Evolutionary conservation across 2,888 invertebrate genomes (phyloP), one percentile per base, ranked within the genome.

Genomic region (Schizotus pectinicornis): DNA sequence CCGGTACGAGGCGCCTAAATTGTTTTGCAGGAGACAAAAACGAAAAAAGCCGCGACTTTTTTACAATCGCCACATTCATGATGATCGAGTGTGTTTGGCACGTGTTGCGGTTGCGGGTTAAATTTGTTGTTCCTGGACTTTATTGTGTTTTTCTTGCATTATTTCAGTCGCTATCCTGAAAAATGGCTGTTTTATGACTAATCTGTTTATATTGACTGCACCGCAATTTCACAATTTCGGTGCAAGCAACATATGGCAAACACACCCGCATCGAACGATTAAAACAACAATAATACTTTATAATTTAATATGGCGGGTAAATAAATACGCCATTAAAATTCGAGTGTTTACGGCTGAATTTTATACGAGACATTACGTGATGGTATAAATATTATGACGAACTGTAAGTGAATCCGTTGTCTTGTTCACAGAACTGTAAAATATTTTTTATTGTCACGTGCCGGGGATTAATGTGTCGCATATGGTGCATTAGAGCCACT

Each of bases 241-340:
- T 46, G 57, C 38, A 55, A 45, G 48, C 52, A 65, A 71, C 74
- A 74, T 71, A 67, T 74, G 74, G 74, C 63, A 49, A 60, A 69
- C 74, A 72, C 62, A 69, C 69, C 68, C 46, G 41, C 47, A 54
- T 42, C 59, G 64, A 70, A 69, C 67, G 67, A 71, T 72, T 70
- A 72, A 72, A 73, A 71, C 62, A 71, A 71, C 69, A 71, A 64
- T 66, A 62, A 64, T 67, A 67, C 68, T 63, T 64, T 67, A 67
- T 70, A 69, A 67, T 67, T 72, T 71, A 70, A 73, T 72, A 73
- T 69, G 64, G 61, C 80, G 81, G 82, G 83, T 82, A 84, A 84
- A 82, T 83, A 83, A 84, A 84, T 83, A 83, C 81, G 81, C 82
- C 81, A 80, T 83, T 82, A 83, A 83, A 81, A 81, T 81, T 80